Evolutionary conservation across 2,888 invertebrate genomes (phyloP).

Genomic region (Chydorus sphaericus): DNA sequence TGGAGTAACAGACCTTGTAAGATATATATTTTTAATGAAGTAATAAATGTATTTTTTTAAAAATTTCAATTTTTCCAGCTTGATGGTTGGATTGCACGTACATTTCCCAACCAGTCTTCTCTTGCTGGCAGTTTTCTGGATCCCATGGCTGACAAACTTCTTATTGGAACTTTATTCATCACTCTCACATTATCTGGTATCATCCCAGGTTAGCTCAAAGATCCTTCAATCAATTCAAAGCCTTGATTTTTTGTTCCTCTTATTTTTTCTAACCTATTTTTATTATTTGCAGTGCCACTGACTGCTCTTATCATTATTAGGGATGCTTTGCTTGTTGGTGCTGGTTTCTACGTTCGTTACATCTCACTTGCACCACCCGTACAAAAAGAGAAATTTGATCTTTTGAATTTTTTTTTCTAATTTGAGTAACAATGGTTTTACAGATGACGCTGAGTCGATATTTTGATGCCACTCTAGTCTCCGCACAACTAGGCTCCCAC

Average conservation of each 20-base stretch:
- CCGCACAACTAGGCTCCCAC: constrained; percentile 88
- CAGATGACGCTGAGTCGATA: constrained; percentile 73
- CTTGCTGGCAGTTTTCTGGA: constrained; percentile 89
- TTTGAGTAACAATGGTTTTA: neutral
- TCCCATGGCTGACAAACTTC: constrained; percentile 90
- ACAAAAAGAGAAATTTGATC: constrained; percentile 29
- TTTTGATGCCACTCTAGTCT: constrained; percentile 81
- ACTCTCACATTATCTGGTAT: constrained; percentile 70
- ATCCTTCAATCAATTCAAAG: neutral
- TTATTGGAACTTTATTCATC: constrained; percentile 76
- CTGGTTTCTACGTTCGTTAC: constrained; percentile 82
- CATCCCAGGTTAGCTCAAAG: constrained; percentile 47
- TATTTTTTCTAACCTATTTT: neutral
- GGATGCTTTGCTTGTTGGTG: constrained; percentile 64
- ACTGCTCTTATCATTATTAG: constrained; percentile 69
- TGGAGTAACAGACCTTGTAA: constrained; percentile 80
- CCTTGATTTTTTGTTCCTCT: neutral
- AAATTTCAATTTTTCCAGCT: constrained; percentile 39
- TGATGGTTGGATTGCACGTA: constrained; percentile 93
- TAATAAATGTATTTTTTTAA: neutral
- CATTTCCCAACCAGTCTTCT: constrained; percentile 77
- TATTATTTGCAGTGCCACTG: constrained; percentile 35
- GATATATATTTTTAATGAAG: constrained; percentile 19
- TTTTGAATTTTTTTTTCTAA: constrained; percentile 24
- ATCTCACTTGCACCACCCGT: constrained; percentile 77